Conservation (phyloP, 2,888 invertebrate genomes). For the Acanthacorydalis orientalis region DNA sequence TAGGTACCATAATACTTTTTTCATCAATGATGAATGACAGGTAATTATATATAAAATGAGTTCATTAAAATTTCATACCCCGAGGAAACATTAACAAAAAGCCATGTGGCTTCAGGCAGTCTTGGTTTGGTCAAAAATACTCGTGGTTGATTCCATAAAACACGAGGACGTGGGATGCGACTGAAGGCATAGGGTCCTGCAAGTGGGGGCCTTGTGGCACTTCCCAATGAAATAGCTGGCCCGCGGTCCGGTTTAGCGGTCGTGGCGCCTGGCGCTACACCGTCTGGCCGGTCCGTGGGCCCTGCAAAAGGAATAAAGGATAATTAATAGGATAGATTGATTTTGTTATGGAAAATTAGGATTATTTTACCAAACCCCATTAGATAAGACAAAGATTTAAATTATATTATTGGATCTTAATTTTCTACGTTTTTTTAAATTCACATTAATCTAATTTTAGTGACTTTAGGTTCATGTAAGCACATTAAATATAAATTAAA, state of each 20-base stretch:
- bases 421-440: too few relatives aligned
- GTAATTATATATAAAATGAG: too few relatives aligned
- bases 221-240: constrained; percentile 16
- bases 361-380: too few relatives aligned
- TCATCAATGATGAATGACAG: too few relatives aligned
- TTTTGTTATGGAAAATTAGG: too few relatives aligned
- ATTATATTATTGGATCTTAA: too few relatives aligned
- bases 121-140: constrained; percentile 60
- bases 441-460: too few relatives aligned
- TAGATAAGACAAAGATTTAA: too few relatives aligned
- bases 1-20: too few relatives aligned
- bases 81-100: constrained; percentile 66
- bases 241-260: constrained; percentile 27
- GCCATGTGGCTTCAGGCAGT: constrained; percentile 50
- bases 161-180: constrained; percentile 61
- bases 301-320: not conserved
- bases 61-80: constrained; percentile 32
- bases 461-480: too few relatives aligned
- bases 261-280: constrained; percentile 20
- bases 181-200: constrained; percentile 87
- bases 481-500: too few relatives aligned
- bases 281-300: constrained; percentile 17
- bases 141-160: constrained; percentile 56
- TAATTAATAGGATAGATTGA: too few relatives aligned
- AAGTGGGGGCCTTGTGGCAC: constrained; percentile 56